Evolutionary conservation across 2,888 invertebrate species (phyloP).

Genomic region (Kryphioiulus occultus): DNA sequence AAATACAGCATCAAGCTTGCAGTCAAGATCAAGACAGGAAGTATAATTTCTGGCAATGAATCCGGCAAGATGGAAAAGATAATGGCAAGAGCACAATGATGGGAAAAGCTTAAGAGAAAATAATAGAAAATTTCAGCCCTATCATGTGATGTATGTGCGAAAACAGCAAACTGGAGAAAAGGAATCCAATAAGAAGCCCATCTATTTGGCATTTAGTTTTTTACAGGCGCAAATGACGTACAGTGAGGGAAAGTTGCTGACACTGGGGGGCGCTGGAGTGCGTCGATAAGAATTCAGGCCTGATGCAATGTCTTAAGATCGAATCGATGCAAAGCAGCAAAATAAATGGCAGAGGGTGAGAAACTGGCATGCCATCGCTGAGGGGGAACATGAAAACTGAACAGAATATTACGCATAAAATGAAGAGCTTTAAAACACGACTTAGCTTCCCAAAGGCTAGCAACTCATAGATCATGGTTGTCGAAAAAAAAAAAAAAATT

Average conservation of each 20-base stretch:
- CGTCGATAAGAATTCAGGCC: not conserved
- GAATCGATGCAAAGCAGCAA: not conserved
- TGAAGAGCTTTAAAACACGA: conserved; percentile 3
- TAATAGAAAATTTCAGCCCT: not conserved
- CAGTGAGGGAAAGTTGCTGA: not conserved
- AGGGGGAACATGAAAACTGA: not conserved
- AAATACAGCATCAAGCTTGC: not conserved
- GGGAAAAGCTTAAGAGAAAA: not conserved
- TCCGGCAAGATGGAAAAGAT: conserved; percentile 27
- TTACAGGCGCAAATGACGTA: not conserved
- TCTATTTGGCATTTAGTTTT: conserved; percentile 28
- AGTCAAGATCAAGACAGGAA: conserved; percentile 3
- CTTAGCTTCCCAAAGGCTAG: conserved; percentile 15
- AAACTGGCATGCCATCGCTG: not conserved
- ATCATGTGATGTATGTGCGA: conserved; percentile 3
- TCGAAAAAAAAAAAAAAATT: conserved; percentile 6
- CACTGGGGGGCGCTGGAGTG: not conserved
- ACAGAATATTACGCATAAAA: not conserved
- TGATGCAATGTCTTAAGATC: conserved; percentile 2
- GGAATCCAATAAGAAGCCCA: conserved; percentile 13
- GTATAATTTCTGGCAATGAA: conserved; percentile 35
- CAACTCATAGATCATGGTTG: conserved; percentile 31
- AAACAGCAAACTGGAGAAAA: conserved; percentile 1
- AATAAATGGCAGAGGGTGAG: not conserved
- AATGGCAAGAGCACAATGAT: not conserved